Base-by-base conservation (phyloP, 2,888 invertebrate species). In the Xanthia icteritia region DNA sequence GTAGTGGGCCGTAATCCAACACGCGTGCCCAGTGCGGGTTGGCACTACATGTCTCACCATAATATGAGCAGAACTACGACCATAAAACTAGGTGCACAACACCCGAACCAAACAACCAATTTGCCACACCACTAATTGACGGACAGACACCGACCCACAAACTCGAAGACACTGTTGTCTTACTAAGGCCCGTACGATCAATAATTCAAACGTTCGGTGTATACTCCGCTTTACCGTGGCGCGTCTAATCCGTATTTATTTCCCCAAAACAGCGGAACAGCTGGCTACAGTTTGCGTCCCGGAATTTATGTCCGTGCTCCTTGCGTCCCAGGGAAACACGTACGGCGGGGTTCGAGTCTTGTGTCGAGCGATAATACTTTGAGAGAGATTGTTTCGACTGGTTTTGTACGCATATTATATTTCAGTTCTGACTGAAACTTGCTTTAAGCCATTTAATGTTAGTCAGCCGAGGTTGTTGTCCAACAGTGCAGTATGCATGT, bases 191-290 rank as follows among this genome's bases (percentile, higher is more conserved):
- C 63, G 82, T 88, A 86, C 90, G 91, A 92, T 94, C 93, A 94
- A 94, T 94, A 95, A 94, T 94, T 95, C 93, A 94, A 89, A 86
- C 87, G 90, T 89, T 87, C 89, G 83, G 90, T 92, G 93, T 93
- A 89, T 92, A 92, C 91, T 89, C 77, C 90, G 91, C 91, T 90
- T 92, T 91, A 89, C 92, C 83, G 90, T 90, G 89, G 87, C 91
- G 92, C 93, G 91, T 94, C 93, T 94, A 94, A 94, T 94, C 94
- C 94, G 95, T 95, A 95, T 95, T 95, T 96, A 95, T 96, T 95
- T 94, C 94, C 93, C 93, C 93, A 92, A 94, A 95, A 95, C 94
- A 95, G 92, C 89, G 93, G 91, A 96, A 95, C 95, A 95, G 95
- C 95, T 96, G 95, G 94, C 94, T 94, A 92, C 93, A 93, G 94